phyloP scores from a whole-genome alignment of 2,888 invertebrate genomes.

The Ochropleura plecta region DNA sequence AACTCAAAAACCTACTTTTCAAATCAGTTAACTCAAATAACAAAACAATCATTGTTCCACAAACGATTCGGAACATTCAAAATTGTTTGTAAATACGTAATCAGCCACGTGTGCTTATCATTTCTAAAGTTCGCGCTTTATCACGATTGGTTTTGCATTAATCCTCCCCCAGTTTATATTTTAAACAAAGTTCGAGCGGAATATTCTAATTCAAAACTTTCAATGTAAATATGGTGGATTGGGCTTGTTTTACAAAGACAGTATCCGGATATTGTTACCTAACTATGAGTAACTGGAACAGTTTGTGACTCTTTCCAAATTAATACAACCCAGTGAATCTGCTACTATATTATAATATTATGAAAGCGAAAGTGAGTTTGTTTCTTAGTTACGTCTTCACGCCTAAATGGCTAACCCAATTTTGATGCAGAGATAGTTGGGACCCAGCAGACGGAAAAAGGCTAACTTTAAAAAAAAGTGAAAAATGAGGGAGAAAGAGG shows the following conservation, averaged over 20 bases:
- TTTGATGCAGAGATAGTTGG: no score
- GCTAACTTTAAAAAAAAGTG: no score
- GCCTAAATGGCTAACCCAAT: no score
- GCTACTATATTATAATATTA: no score
- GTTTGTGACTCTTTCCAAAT: slow-evolving; percentile 60
- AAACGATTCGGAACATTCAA: slow-evolving; percentile 53
- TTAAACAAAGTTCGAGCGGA: slow-evolving; percentile 75
- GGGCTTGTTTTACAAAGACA: slow-evolving; percentile 72
- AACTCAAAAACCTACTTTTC: slow-evolving; percentile 44
- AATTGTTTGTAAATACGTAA: slow-evolving; percentile 72
- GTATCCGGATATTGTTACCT: slow-evolving; percentile 59
- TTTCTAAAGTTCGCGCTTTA: slow-evolving; percentile 75
- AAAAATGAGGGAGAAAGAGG: no score
- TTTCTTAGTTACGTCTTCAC: no score
- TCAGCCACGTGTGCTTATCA: slow-evolving; percentile 72
- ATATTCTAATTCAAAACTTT: slow-evolving; percentile 77
- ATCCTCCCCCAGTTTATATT: slow-evolving; percentile 76
- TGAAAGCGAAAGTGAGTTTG: no score
- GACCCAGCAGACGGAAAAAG: no score
- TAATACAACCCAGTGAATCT: slow-evolving; percentile 51
- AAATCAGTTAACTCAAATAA: slow-evolving; percentile 56
- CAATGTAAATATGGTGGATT: slow-evolving; percentile 77
- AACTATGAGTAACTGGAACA: slow-evolving; percentile 53
- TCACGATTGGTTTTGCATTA: slow-evolving; percentile 78
- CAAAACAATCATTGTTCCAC: slow-evolving; percentile 58